Base-by-base conservation (phyloP, 2,888 invertebrate genomes). In the Dasysyrphus tricinctus region DNA sequence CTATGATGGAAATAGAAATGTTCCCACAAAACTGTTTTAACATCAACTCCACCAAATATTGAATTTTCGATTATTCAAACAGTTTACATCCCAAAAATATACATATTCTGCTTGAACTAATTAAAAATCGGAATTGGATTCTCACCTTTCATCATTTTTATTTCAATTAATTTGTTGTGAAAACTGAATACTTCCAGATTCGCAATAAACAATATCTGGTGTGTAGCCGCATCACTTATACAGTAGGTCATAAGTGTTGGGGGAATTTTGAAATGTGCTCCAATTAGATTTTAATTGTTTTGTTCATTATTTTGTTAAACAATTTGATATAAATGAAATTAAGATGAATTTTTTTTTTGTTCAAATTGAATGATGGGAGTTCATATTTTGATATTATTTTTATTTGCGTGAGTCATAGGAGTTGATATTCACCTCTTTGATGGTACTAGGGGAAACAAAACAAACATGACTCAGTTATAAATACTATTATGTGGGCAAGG, bases 201-300 rank as follows among this genome's bases (percentile, higher is more conserved):
- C 42, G 42, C 61, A 42, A 42, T 61, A 61, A 57, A 57, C 34
- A 57, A 34, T 29, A 29, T 32, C n/a, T 56, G 8, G 19, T 12
- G 19, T 12, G 14, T 32, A 32, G 14, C 29, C 14, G n/a, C n/a
- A 14, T 24, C 14, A n/a, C 6, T 7, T n/a, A 5, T 54, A 9
- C 2, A 19, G 24, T 24, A 56, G 32, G 56, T 29, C n/a, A 32
- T 56, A 5, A 32, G 29, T 56, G 12, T 56, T 14, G 6, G 19
- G 49, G 49, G 74, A 80, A 44, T 70, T 51, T 67, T 39, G 37
- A 70, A 76, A 76, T 81, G 70, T 63, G 65, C 37, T 34, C 75
- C 74, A 61, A 75, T 56, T 70, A 72, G 51, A 42, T 56, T 51
- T 24, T 24, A 24, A 24, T 24, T 24, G 24, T 24, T 24, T 24